These are phyloP conservation scores for Apeltes quadracus DNA, from an alignment of 2,113 vertebrate genomes.

Conservation along the genomic window DNA sequence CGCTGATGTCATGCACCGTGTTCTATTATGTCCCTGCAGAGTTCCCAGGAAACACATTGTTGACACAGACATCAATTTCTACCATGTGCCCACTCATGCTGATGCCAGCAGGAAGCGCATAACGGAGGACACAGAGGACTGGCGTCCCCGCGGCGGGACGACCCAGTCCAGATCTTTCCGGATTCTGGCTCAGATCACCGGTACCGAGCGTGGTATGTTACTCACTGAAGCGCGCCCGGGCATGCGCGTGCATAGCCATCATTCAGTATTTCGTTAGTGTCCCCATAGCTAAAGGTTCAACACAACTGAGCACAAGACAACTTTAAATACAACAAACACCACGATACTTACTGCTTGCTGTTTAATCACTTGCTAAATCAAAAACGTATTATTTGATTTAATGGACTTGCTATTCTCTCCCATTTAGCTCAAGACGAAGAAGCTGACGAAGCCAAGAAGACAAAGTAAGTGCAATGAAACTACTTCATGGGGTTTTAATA, in stretches of 20 bases:
- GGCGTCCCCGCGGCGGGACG: constrained; percentile 91
- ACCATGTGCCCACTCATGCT: constrained; percentile 89
- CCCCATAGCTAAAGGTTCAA: not conserved
- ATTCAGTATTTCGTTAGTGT: not conserved
- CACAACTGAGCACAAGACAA: not conserved
- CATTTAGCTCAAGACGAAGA: constrained; percentile 61
- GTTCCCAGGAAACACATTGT: constrained; percentile 88
- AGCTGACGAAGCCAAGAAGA: constrained; percentile 58
- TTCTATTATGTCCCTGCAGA: constrained; percentile 65
- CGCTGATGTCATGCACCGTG: constrained; percentile 24
- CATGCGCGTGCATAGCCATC: not conserved
- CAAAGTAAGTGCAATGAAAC: constrained; percentile 69
- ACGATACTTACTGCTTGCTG: not conserved
- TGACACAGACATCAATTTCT: constrained; percentile 92
- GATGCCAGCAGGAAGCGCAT: constrained; percentile 95
- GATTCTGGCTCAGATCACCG: constrained; percentile 97
- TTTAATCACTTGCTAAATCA: not conserved
- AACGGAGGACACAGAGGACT: constrained; percentile 96
- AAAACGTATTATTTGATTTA: not conserved
- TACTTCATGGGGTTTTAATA: not conserved
- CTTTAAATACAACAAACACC: not conserved
- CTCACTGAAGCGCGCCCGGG: constrained; percentile 63
- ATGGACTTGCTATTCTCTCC: constrained; percentile 6
- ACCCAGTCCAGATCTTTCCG: constrained; percentile 97
- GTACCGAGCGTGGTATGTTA: constrained; percentile 86